These are phyloP conservation scores for Platyscapa corneri DNA, from an alignment of 1,140 invertebrate genomes.

Conservation along the genomic window DNA sequence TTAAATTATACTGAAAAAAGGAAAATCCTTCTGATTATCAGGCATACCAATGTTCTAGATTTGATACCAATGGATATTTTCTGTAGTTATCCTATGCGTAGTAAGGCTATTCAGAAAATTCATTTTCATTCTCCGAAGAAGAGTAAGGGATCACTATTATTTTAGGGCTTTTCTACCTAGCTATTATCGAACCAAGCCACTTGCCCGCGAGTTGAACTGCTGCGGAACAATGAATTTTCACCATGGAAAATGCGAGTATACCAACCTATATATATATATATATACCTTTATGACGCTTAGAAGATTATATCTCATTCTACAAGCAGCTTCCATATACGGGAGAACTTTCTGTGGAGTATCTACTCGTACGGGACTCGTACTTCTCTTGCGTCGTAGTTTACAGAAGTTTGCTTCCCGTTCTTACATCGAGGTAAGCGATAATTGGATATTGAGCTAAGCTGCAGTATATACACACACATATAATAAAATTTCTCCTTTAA, in stretches of 20 bases:
- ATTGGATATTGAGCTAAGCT: conserved; percentile 65
- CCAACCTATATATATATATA: conserved; percentile 11
- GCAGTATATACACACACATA: background rate
- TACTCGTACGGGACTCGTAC: conserved; percentile 51
- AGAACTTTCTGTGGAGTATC: conserved; percentile 66
- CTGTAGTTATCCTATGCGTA: background rate
- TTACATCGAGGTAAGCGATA: conserved; percentile 55
- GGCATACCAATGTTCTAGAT: too few relatives aligned
- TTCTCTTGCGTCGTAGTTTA: conserved; percentile 35
- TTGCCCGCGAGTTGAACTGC: conserved; percentile 23
- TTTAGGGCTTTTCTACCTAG: conserved; percentile 4
- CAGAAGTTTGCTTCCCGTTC: conserved; percentile 44
- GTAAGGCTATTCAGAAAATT: conserved; percentile 9
- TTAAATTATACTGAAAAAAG: too few relatives aligned
- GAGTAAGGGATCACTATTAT: conserved; percentile 18
- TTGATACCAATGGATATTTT: background rate
- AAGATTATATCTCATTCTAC: conserved; percentile 55
- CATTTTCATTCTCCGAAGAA: conserved; percentile 24
- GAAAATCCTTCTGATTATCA: too few relatives aligned
- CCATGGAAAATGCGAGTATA: conserved; percentile 20
- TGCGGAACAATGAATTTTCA: conserved; percentile 40
- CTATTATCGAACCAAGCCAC: conserved; percentile 35
- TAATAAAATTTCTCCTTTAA: too few relatives aligned
- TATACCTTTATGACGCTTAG: conserved; percentile 49
- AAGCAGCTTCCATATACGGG: conserved; percentile 53